Conservation (phyloP, 2,888 invertebrate species). For the Metalampra italica region DNA sequence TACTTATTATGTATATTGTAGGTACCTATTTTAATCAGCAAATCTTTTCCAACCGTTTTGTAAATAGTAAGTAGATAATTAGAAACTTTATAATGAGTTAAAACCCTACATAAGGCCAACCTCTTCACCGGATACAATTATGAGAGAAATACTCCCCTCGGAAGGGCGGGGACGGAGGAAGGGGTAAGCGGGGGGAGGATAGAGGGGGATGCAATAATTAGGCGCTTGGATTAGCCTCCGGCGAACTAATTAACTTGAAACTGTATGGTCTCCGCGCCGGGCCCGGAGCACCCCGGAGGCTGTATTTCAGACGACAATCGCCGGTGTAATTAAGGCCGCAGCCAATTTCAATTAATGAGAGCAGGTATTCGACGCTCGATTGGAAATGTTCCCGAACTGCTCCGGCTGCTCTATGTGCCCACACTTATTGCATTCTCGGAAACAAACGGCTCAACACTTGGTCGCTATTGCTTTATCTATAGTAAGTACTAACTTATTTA, state of each 20-base stretch:
- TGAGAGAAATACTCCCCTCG: not conserved
- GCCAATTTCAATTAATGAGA: conserved; percentile 27
- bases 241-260: conserved; percentile 62
- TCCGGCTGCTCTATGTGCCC: not conserved
- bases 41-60: no score
- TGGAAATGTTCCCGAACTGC: conserved; percentile 23
- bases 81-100: no score
- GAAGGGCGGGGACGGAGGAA: conserved; percentile 2
- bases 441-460: not conserved
- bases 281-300: no score
- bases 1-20: no score
- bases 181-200: conserved; percentile 11
- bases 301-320: conserved; percentile 33
- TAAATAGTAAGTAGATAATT: no score
- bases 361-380: conserved; percentile 37
- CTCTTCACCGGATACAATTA: not conserved
- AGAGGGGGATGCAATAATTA: conserved; percentile 56
- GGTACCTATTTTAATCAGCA: no score
- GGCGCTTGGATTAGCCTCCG: conserved; percentile 60
- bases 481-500: no score
- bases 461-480: no score
- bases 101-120: no score
- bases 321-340: conserved; percentile 30
- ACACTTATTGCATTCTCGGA: not conserved
- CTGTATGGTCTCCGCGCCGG: conserved; percentile 30